phyloP scores from a whole-genome alignment of 2,797 vertebrate genomes.

The Denticeps clupeoides region DNA sequence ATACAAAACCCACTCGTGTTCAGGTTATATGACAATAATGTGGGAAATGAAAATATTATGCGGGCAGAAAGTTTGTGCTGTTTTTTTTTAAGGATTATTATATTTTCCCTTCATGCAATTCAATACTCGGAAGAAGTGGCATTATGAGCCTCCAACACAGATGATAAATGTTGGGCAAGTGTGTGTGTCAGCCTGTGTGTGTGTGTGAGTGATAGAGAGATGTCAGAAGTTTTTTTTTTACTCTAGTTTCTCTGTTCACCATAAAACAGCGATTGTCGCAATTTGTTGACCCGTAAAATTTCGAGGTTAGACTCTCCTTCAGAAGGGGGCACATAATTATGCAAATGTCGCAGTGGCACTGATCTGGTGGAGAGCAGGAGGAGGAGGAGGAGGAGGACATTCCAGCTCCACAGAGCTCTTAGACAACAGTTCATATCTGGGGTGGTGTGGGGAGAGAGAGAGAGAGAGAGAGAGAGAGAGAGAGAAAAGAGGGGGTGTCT shows the following conservation, averaged over 20 bases:
- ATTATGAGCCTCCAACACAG: no score
- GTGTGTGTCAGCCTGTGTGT: no score
- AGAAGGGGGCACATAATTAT: conserved; percentile 99
- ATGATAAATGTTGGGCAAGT: no score
- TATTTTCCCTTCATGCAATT: no score
- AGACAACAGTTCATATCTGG: conserved; percentile 54
- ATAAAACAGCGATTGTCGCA: conserved; percentile 99
- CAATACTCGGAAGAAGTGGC: no score
- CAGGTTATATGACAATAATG: no score
- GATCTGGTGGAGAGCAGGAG: conserved; percentile 81
- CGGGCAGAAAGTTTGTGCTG: no score
- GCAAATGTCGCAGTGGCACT: conserved; percentile 98
- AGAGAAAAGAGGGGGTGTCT: background rate
- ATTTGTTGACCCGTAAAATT: conserved; percentile 98
- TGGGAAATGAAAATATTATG: no score
- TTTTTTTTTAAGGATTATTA: no score
- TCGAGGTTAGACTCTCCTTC: conserved; percentile 96
- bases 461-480: conserved; percentile 8
- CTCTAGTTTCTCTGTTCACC: conserved; percentile 83
- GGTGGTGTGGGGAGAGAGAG: conserved; percentile 23
- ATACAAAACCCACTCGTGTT: no score
- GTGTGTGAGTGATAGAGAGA: conserved; percentile 1
- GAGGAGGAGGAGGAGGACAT: conserved; percentile 51
- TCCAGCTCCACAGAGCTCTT: conserved; percentile 56
- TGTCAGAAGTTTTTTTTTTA: no score